These are phyloP conservation scores for Callipepla californica DNA, from an alignment of 2,113 vertebrate genomes.

Conservation along the genomic window DNA sequence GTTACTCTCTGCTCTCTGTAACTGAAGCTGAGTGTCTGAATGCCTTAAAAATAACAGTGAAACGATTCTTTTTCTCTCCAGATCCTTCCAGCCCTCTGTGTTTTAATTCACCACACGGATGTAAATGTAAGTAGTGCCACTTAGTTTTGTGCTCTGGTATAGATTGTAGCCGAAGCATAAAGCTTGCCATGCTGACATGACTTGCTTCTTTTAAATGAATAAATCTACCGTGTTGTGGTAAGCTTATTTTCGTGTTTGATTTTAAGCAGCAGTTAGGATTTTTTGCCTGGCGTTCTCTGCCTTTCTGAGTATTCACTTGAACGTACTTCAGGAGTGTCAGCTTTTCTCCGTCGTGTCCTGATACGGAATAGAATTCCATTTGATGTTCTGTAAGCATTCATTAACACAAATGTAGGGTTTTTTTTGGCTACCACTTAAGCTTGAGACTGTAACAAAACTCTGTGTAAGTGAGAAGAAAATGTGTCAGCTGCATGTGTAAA, in stretches of 20 bases:
- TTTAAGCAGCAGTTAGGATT: background rate
- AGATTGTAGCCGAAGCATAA: background rate
- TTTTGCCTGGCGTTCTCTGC: background rate
- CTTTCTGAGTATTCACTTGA: background rate
- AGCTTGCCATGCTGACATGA: background rate
- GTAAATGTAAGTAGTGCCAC: slow-evolving; percentile 92
- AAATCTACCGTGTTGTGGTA: background rate
- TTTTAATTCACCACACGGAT: slow-evolving; percentile 98
- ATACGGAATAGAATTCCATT: background rate
- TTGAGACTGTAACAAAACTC: background rate
- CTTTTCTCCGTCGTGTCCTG: background rate
- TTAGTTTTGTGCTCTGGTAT: background rate
- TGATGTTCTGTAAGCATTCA: background rate
- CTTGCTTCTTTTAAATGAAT: background rate
- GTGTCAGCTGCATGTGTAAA: background rate
- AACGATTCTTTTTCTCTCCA: slow-evolving; percentile 58
- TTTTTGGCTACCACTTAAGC: background rate
- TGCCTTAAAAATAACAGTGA: background rate
- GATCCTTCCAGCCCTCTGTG: slow-evolving; percentile 97
- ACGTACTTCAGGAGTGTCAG: background rate
- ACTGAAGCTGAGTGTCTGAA: background rate
- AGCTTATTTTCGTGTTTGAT: rapidly evolving
- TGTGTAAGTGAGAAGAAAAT: background rate
- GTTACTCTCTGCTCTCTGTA: background rate
- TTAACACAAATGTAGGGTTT: background rate